Base-by-base conservation (phyloP, 2,888 invertebrate species). In the Zaprionus obscuricornis region DNA sequence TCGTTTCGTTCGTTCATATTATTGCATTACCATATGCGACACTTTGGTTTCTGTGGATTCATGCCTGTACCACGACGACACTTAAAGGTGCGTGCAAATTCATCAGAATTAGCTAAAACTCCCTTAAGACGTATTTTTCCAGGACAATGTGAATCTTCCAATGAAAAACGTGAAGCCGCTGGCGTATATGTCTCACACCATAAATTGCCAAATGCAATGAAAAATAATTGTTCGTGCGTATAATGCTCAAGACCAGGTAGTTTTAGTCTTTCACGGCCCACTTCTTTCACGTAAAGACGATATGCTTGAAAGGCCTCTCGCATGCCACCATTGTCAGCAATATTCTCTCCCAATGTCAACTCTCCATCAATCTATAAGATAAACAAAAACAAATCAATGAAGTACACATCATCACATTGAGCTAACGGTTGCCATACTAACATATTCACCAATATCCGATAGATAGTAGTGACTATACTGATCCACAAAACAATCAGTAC, bases 261-360 rank as follows among this genome's bases (percentile, higher is more conserved):
- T 58, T 81, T 81, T 55, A 92, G 90, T 0, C 91, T 89, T 81
- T 96, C 96, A 0, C 91, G 91, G 0, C 94, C 94, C 75, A 91
- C 88, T 52, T 91, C 90, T 34, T 89, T 87, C 39, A 92, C 90
- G 84, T 93, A 94, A 45, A 92, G 91, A 58, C 92, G 91, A 72
- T 96, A 93, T 0, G 95, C 96, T 29, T 92, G 90, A 24, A 93
- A 92, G 0, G 96, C 95, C 87, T 95, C 95, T 42, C 94, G 92
- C 40, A 96, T 90, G 0, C 96, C 96, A 0, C 96, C 96, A 81
- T 96, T 96, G 85, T 96, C 96, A 0, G 96, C 96, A 62, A 96
- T 94, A 77, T 96, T 96, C 90, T 96, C 96, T 0, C 94, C 95
- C 50, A 96, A 89, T 0, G 96, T 96, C 63, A 93, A 90, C 71